Conservation (phyloP, 2,113 vertebrate species). For the Acinonyx jubatus region DNA sequence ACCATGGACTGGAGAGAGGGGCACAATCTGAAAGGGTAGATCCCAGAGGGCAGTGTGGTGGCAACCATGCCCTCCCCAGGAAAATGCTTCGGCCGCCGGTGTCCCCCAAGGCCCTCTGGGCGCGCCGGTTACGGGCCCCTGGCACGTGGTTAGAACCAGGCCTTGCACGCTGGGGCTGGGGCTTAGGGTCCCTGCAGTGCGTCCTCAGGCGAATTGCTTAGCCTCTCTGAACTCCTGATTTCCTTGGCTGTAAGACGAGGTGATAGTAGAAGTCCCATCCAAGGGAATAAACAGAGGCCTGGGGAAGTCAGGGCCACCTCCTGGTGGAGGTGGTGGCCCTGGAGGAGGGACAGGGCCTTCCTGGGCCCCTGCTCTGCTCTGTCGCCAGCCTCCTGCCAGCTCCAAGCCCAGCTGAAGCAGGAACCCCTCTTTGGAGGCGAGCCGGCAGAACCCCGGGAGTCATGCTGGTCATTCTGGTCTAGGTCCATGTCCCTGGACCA, state of each 20-base stretch:
- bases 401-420: background rate
- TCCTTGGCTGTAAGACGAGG: background rate
- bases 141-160: background rate
- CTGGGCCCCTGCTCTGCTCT: background rate
- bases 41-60: accelerated
- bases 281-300: background rate
- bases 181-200: background rate
- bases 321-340: background rate
- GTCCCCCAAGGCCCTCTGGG: background rate
- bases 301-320: background rate
- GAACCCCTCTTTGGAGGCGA: background rate
- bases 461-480: accelerated
- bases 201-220: background rate
- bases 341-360: background rate
- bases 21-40: accelerated
- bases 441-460: background rate
- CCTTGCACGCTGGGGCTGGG: background rate
- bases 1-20: accelerated
- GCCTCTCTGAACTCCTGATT: background rate
- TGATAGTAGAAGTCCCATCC: background rate
- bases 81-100: background rate
- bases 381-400: background rate
- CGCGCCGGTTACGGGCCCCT: background rate
- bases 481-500: background rate
- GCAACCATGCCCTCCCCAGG: background rate